These are phyloP conservation scores for Desmodus rotundus DNA, from an alignment of 2,113 vertebrate genomes.

Conservation along the genomic window DNA sequence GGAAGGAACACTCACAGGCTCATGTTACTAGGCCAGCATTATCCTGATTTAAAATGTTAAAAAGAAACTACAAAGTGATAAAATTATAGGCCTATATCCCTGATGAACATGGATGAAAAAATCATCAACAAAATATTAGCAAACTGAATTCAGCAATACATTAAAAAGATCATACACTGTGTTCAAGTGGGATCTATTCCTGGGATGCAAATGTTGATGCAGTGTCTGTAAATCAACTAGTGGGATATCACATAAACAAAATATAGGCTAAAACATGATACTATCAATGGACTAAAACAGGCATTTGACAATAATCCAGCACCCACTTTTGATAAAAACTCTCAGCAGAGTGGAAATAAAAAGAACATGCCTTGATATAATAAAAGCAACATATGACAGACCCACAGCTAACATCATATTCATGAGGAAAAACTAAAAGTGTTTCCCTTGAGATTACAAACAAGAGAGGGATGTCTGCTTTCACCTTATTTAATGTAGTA, in stretches of 20 bases:
- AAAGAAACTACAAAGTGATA: neutral
- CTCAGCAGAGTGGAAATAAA: neutral
- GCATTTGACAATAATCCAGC: neutral
- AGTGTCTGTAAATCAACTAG: neutral
- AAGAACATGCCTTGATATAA: neutral
- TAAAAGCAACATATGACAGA: neutral
- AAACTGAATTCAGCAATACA: neutral
- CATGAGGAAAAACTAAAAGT: neutral
- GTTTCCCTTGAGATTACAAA: neutral
- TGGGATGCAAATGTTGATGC: neutral
- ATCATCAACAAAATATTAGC: neutral
- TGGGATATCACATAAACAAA: neutral
- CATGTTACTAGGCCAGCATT: neutral
- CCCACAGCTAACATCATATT: neutral
- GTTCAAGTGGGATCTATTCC: neutral
- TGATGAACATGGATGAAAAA: neutral
- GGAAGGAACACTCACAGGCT: neutral
- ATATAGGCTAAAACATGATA: neutral
- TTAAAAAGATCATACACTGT: neutral
- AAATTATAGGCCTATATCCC: neutral
- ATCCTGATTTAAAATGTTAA: neutral
- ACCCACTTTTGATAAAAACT: neutral
- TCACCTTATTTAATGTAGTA: neutral
- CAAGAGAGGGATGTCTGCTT: neutral
- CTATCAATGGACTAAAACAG: neutral